Conservation (phyloP, 2,888 invertebrate species). For the Andrena marginata region DNA sequence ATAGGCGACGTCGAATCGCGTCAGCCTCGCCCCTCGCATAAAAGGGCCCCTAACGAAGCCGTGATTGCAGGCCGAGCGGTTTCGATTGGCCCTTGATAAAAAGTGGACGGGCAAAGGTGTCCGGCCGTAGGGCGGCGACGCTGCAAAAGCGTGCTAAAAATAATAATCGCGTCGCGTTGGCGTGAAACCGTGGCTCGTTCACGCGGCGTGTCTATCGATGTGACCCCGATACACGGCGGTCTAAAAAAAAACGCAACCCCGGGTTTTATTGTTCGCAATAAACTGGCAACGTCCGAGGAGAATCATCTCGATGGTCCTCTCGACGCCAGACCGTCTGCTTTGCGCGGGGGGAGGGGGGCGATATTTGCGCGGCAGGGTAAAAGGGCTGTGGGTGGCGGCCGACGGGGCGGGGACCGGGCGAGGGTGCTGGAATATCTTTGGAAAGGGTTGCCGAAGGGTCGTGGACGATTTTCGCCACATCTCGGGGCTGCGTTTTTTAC, state of each 20-base stretch:
- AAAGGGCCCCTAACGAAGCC: conserved; percentile 65
- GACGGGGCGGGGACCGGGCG: background rate
- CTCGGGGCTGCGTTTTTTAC: conserved; percentile 12
- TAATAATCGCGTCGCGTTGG: conserved; percentile 74
- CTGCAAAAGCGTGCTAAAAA: conserved; percentile 74
- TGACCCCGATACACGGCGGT: conserved; percentile 76
- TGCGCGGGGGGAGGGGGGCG: background rate
- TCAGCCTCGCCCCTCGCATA: conserved; percentile 29
- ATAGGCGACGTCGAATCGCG: conserved; percentile 13
- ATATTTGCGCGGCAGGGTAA: background rate
- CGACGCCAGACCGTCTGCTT: conserved; percentile 40
- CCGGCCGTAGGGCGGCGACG: conserved; percentile 44
- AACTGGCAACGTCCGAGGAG: conserved; percentile 45
- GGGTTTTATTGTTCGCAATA: conserved; percentile 56
- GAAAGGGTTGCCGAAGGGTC: background rate
- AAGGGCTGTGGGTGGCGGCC: no score
- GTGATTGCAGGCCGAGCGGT: conserved; percentile 55
- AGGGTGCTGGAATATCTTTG: no score
- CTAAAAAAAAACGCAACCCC: conserved; percentile 43
- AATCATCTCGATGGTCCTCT: conserved; percentile 1
- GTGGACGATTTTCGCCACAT: background rate
- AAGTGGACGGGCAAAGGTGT: conserved; percentile 52
- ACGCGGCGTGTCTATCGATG: conserved; percentile 73
- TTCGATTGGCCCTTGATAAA: conserved; percentile 65
- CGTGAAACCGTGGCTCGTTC: conserved; percentile 73